phyloP scores from a whole-genome alignment of 1,140 invertebrate species.

The Sycophaga agraensis region DNA sequence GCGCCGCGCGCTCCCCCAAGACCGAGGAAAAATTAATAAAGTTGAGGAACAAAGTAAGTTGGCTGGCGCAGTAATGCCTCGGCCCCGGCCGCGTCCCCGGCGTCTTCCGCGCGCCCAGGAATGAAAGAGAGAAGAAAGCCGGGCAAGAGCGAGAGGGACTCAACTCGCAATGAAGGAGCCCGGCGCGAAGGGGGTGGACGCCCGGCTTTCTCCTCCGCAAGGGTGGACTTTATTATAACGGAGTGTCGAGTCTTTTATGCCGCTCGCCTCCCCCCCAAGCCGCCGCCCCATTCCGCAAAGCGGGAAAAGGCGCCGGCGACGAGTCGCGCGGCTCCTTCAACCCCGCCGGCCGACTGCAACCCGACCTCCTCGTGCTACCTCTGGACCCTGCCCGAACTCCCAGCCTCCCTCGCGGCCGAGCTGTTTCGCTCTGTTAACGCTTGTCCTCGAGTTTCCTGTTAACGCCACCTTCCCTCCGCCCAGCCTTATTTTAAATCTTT shows the following conservation, averaged over 20 bases:
- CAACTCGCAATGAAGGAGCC: not conserved
- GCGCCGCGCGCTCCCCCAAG: conserved; percentile 42
- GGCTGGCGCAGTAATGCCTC: conserved; percentile 55
- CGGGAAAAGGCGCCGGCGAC: not conserved
- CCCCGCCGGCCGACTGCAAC: conserved; percentile 14
- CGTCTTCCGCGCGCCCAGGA: not conserved
- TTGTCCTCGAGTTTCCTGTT: too few species aligned
- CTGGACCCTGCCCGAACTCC: not conserved
- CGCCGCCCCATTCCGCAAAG: not conserved
- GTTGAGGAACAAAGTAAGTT: conserved; percentile 61
- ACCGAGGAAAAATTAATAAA: conserved; percentile 60
- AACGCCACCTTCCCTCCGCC: too few species aligned
- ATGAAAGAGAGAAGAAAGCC: not conserved
- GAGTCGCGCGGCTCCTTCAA: conserved; percentile 23
- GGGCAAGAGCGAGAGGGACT: not conserved
- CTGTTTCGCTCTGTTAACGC: too few species aligned
- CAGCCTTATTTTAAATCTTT: too few species aligned
- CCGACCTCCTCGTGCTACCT: conserved; percentile 16
- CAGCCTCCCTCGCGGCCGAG: too few species aligned
- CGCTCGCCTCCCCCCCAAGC: conserved; percentile 7
- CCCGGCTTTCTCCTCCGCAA: conserved; percentile 34
- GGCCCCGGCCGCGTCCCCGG: conserved; percentile 4
- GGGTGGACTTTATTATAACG: conserved; percentile 57
- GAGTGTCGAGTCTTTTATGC: conserved; percentile 57
- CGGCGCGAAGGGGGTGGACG: conserved; percentile 23